Percentiles rank a stretch among this genome's conserved stretches.
phyloP scores from a whole-genome alignment of 2,113 vertebrate species.

The Corythornis cristatus region DNA sequence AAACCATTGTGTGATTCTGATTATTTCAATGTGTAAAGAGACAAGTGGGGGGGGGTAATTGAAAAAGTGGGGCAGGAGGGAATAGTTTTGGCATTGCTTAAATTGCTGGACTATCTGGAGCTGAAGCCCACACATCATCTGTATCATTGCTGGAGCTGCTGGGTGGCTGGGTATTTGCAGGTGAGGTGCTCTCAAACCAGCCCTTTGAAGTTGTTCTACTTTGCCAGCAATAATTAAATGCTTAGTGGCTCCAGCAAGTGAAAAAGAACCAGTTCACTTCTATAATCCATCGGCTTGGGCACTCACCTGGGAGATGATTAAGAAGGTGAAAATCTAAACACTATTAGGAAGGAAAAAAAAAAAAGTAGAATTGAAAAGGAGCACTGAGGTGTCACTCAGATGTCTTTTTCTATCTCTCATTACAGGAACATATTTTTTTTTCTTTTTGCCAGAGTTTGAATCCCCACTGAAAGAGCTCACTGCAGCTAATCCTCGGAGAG shows the following conservation, averaged over 20 bases:
- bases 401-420: conserved; percentile 27
- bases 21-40: background rate
- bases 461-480: conserved; percentile 25
- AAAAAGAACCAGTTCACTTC: background rate
- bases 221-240: background rate
- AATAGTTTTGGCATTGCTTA: background rate
- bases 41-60: background rate
- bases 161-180: background rate
- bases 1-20: no score
- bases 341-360: conserved; percentile 14
- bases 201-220: background rate
- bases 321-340: conserved; percentile 60
- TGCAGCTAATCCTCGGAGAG: conserved; percentile 67
- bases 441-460: conserved; percentile 26
- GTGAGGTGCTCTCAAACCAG: background rate
- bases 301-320: conserved; percentile 60
- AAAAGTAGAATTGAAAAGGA: background rate
- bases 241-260: background rate
- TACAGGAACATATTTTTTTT: background rate
- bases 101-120: background rate
- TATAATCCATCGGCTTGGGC: background rate
- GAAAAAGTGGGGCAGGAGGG: background rate
- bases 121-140: background rate
- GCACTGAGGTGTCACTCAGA: conserved; percentile 28
- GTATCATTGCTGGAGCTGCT: background rate